Conservation (phyloP, 2,797 vertebrate species). For the Anolis apletophallus region DNA sequence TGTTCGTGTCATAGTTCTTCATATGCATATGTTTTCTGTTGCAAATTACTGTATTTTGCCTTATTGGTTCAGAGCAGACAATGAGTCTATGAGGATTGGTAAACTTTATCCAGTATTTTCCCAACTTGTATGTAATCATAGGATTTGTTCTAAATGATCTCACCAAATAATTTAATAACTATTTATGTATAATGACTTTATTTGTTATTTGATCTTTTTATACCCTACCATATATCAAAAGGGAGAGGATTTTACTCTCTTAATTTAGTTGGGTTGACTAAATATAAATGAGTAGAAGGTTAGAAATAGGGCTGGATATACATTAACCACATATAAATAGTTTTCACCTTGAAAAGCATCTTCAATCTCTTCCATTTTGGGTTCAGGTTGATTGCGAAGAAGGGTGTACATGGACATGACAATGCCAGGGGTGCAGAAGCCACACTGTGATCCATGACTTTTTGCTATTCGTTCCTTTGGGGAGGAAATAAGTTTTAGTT, state of each 20-base stretch:
- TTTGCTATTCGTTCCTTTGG: conserved; percentile 90
- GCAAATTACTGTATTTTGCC: background rate
- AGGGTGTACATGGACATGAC: conserved; percentile 97
- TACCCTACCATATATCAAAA: too few relatives aligned
- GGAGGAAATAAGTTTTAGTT: conserved; percentile 10
- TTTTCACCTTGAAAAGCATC: conserved; percentile 91
- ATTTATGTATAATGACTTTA: background rate
- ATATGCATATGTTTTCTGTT: background rate
- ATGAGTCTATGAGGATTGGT: background rate
- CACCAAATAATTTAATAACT: background rate
- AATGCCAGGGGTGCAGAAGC: conserved; percentile 95
- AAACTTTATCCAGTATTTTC: background rate
- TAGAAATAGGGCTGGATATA: background rate
- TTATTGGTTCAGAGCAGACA: background rate
- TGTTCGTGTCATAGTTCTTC: background rate
- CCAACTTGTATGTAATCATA: background rate
- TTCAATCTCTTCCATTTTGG: conserved; percentile 86
- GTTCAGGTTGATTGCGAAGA: conserved; percentile 85
- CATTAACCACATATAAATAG: background rate
- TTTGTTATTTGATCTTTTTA: background rate
- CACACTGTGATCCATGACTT: conserved; percentile 95
- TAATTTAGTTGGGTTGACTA: background rate
- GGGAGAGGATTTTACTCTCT: background rate
- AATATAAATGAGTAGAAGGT: background rate
- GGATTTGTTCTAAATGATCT: background rate